Base-by-base conservation (phyloP, 2,888 invertebrate genomes). In the Dendrolimus pini region DNA sequence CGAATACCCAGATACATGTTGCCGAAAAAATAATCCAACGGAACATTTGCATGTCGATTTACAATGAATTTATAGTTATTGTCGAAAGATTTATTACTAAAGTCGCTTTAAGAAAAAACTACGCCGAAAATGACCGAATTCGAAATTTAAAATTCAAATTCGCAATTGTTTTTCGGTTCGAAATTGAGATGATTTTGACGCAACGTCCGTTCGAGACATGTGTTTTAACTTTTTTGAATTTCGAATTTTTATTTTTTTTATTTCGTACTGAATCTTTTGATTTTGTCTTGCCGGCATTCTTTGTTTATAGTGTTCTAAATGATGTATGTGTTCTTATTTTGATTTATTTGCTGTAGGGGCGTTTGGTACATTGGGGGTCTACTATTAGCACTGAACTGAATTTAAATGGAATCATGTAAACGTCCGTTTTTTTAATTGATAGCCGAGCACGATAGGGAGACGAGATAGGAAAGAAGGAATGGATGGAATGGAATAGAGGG, bases 21-120 rank as follows among this genome's bases (percentile, higher is more conserved):
- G 79, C 80, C 78, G 78, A 87, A 89, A 89, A 87, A 85, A 86
- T 88, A 85, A 80, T 73, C 70, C 47, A 47, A 47, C 47, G 72
- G 71, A 70, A 80, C 89, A 89, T 90, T 90, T 89, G 89, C 90
- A 90, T 90, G 90, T 88, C 90, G 86, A 89, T 88, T 82, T 71
- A 84, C 89, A 89, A 90, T 89, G 89, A 90, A 90, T 90, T 90
- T 90, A 90, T 90, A 72, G 89, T 90, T 90, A 90, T 90, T 89
- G 89, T 85, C 65, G 65, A 63, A 72, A 85, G 90, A 90, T 90
- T 90, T 90, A 90, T 90, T 86, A 78, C 71, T 68, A 70, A 47
- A 69, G 74, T 80, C 79, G 75, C 81, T 81, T 85, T 82, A 67
- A 79, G 80, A 86, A 89, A 89, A 89, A 89, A 86, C 79, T 74